Evolutionary conservation across 2,888 invertebrate species (phyloP), one percentile per base, ranked within the genome.

Genomic region (Drosophila pseudotalamancana): DNA sequence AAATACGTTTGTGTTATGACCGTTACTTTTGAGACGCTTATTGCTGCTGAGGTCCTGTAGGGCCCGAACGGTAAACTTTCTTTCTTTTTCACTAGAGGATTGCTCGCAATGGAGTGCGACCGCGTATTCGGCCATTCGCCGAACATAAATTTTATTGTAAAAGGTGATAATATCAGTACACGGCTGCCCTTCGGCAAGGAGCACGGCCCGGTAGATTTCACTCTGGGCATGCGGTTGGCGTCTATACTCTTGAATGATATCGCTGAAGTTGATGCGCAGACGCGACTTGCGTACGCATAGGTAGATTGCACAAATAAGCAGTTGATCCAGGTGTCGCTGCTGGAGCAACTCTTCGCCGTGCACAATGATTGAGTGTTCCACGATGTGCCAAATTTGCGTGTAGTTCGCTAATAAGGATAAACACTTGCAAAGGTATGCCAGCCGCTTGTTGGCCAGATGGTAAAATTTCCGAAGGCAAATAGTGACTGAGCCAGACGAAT

Each of bases 391-490:
- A 18, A 83, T 70, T 2, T 46, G 31, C 0, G 59, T 32, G 42
- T 59, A 79, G 4, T 31, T 35, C 0, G 34, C 23, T 1, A 69
- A 31, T 9, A 86, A 25, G 1, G 42, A 50, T 0, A 87, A 32
- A 0, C 56, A 29, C 18, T 37, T 46, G 35, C 83, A 87, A 1
- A 83, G 49, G 2, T 49, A 39, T 4, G 19, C 4, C 1, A 83
- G 40, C 0, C 87, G 65, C 18, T 64, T 39, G 14, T 64, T 54
- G 14, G 79, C 77, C 39, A 83, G 21, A 0, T 50, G 34, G n/a
- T 83, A 83, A 23, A 87, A 82, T 46, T 87, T 83, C 0, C 87
- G 67, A n/a, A 85, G 18, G 29, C 87, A 87, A 45, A 85, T 85
- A 4, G n/a, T 9, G 2, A 35, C 6, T 3, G 74, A 43, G 1